Evolutionary conservation across 2,113 vertebrate species (phyloP), one percentile per base, ranked within the genome.

Genomic region (Dolichotis patagonum): DNA sequence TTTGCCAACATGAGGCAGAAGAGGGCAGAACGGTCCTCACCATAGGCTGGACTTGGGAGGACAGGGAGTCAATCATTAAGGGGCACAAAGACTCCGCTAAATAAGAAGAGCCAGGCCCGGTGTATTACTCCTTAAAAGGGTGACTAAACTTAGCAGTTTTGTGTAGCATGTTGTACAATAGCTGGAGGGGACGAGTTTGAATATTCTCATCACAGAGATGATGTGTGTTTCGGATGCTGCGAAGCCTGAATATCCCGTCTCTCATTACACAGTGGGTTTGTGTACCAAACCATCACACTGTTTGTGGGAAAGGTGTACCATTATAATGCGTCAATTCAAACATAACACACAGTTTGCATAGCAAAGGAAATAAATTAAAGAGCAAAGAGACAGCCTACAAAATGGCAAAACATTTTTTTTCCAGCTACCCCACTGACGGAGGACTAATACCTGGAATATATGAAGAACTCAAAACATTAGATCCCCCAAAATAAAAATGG

Each of bases 31-130:
- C 9, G 8, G 60, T 4, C 9, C 20, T 62, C 60, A 62, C 60
- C 60, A 28, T 10, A 62, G 60, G 60, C 60, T 28, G 26, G 60
- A 7, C 60, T 62, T 62, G 60, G 60, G 26, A 62, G 26, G 60
- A 62, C 3, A 1, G 24, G 8, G 24, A 62, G 22, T 22, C 60
- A 28, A 1, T 0, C 0, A 46, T 35, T 38, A 67, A 8, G 1
- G 41, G 30, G 30, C 30, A 28, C 7, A 30, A 22, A 60, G 11
- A 0, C 24, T 56, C 49, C 20, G 9, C 14, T 41, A 35, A 60
- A 10, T 8, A 43, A 62, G 58, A 43, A 62, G 46, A 28, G 7
- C 4, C 2, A 8, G 84, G 7, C 54, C 49, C 28, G 7, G 24
- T 62, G 46, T 46, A 3, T 20, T n/a, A 20, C 12, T n/a, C 10